Percentiles rank a stretch among this genome's conserved stretches.
Evolutionary conservation across 2,113 vertebrate genomes (phyloP).

Genomic region (Oreochromis tanganicae): DNA sequence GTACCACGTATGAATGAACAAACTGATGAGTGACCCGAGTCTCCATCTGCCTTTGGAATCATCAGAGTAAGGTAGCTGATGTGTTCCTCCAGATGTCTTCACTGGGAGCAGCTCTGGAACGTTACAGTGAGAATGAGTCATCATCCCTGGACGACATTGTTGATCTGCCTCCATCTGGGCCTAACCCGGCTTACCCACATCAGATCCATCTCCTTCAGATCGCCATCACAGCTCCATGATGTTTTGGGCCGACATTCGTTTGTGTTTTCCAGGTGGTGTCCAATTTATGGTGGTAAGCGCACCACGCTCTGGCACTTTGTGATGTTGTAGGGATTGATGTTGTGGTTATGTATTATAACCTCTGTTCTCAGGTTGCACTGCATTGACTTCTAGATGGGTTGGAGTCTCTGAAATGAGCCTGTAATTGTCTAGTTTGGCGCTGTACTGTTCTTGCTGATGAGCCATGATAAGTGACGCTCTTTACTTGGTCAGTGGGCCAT

Average conservation of each 20-base stretch:
- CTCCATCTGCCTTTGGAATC: background rate
- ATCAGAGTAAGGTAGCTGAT: background rate
- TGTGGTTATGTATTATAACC: background rate
- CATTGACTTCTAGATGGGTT: background rate
- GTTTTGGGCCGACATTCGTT: background rate
- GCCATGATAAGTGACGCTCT: background rate
- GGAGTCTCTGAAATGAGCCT: background rate
- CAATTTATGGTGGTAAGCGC: background rate
- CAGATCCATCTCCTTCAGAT: background rate
- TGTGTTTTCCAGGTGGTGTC: background rate
- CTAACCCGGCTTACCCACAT: background rate
- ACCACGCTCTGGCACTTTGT: background rate
- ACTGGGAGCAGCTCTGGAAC: background rate
- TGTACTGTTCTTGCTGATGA: background rate
- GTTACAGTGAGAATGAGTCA: background rate
- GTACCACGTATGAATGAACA: background rate
- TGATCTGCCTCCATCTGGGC: background rate
- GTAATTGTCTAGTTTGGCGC: background rate
- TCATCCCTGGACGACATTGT: background rate
- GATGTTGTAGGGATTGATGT: background rate
- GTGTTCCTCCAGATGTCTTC: background rate
- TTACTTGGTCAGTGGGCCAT: background rate
- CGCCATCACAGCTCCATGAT: background rate
- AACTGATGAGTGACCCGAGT: background rate
- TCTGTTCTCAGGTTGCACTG: background rate